Evolutionary conservation across 2,113 vertebrate species (phyloP), one percentile per base, ranked within the genome.

Genomic region (Gallinago media): DNA sequence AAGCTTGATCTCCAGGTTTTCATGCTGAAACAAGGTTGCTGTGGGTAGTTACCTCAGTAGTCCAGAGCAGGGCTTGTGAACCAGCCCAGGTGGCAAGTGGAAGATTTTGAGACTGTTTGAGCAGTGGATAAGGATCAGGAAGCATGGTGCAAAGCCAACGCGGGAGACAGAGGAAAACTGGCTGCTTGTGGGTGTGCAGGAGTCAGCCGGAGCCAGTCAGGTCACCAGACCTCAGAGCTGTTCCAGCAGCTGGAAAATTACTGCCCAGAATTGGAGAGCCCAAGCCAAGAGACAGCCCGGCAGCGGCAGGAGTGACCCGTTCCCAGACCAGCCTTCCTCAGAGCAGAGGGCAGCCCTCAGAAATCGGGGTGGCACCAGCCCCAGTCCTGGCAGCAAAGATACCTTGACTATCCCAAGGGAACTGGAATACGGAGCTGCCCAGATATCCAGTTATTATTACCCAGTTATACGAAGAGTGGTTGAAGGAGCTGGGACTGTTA

Each of bases 221-320:
- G 13, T 21, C 50, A 7, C 26, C 40, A n/a, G 19, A 26, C 75
- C 47, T 58, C 29, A 32, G 61, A n/a, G 65, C 32, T 52, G 49
- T 22, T 75, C n/a, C 8, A 63, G 56, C 76, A 78, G 25, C 79
- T 68, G 38, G 46, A 50, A 73, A 88, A 31, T 50, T 21, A 8
- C n/a, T 65, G 68, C n/a, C 36, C 23, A 31, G 52, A n/a, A 74
- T 25, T 34, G 20, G 47, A 73, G 27, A 76, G 3, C 40, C 54
- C 55, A 52, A 63, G 55, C 29, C 61, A 83, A 70, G 68, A 34
- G 15, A 22, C 17, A 89, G 54, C 46, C 58, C 18, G 21, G 36
- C 50, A 47, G 70, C 0, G 4, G 31, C 8, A 44, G 1, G 0
- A 72, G 34, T 6, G 19, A 72, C 66, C 13, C 1, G 0, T 29